These are phyloP conservation scores for Euphydryas editha DNA, from an alignment of 2,888 invertebrate species.

Conservation along the genomic window DNA sequence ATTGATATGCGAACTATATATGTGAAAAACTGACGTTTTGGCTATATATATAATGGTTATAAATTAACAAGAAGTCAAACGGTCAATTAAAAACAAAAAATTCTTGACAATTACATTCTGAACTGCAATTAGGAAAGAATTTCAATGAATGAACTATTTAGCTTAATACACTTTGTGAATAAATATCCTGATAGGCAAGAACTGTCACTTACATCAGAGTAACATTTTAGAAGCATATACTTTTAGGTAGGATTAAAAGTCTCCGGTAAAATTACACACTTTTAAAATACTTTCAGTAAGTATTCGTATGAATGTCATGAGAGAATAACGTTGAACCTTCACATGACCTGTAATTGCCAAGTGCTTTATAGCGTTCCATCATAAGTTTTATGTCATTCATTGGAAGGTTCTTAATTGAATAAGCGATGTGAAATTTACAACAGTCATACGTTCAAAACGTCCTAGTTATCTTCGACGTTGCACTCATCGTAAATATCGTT, in stretches of 20 bases:
- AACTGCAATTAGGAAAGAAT: no score
- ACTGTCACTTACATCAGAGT: no score
- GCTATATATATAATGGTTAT: neutral
- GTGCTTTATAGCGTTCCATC: conserved; percentile 78
- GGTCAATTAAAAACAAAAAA: neutral
- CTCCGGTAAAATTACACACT: neutral
- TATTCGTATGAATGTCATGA: neutral
- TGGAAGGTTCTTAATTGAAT: conserved; percentile 80
- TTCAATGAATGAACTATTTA: no score
- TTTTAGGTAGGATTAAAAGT: neutral
- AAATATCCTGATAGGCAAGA: no score
- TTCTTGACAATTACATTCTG: neutral
- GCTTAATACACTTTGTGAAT: no score
- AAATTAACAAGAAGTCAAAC: conserved; percentile 1
- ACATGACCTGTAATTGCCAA: conserved; percentile 75
- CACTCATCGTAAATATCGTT: conserved; percentile 21
- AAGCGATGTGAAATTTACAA: conserved; percentile 79
- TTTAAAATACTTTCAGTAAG: neutral
- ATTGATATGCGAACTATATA: neutral
- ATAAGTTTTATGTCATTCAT: conserved; percentile 81
- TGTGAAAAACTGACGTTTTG: neutral
- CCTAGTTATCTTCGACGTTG: conserved; percentile 65
- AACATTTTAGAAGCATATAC: neutral
- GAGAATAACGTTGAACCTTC: conserved; percentile 49
- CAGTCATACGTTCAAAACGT: conserved; percentile 72